A percentile compares a stretch with the other conserved stretches of the same genome.
These are phyloP conservation scores for Thelaira solivaga DNA, from an alignment of 2,888 invertebrate genomes.

Conservation along the genomic window DNA sequence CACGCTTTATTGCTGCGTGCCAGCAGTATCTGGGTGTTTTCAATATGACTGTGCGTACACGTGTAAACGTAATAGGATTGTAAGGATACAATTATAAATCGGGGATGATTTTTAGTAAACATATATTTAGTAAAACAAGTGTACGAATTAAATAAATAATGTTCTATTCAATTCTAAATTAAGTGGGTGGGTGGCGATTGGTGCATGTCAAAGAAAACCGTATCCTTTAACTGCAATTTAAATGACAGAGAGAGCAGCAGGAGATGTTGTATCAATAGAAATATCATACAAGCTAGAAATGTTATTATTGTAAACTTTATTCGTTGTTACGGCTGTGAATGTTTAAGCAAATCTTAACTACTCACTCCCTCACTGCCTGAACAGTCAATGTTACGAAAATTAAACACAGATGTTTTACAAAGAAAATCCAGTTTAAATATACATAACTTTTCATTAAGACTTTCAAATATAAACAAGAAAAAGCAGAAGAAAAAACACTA, in stretches of 20 bases:
- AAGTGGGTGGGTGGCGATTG: neutral
- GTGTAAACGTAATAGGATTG: constrained; percentile 26
- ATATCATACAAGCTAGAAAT: constrained; percentile 22
- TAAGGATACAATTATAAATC: constrained; percentile 33
- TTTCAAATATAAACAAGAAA: constrained; percentile 19
- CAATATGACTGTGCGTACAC: neutral
- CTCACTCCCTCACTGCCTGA: neutral
- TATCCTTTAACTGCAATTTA: neutral
- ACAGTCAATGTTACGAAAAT: constrained; percentile 42
- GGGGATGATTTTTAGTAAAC: constrained; percentile 46
- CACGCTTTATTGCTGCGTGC: constrained; percentile 19
- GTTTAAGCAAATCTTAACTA: constrained; percentile 47
- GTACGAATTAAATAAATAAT: constrained; percentile 21
- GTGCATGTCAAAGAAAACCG: neutral
- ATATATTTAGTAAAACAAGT: constrained; percentile 52
- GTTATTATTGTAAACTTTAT: constrained; percentile 14
- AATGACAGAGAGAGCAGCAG: constrained; percentile 20
- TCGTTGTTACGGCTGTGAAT: constrained; percentile 47
- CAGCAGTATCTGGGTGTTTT: neutral
- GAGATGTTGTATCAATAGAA: constrained; percentile 24
- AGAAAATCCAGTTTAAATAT: constrained; percentile 50
- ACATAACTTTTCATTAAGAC: constrained; percentile 55
- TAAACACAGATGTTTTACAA: constrained; percentile 57
- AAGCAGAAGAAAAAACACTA: no score
- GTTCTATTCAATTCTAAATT: constrained; percentile 8